Evolutionary conservation across 2,113 vertebrate genomes (phyloP).

Genomic region (Cynocephalus volans): DNA sequence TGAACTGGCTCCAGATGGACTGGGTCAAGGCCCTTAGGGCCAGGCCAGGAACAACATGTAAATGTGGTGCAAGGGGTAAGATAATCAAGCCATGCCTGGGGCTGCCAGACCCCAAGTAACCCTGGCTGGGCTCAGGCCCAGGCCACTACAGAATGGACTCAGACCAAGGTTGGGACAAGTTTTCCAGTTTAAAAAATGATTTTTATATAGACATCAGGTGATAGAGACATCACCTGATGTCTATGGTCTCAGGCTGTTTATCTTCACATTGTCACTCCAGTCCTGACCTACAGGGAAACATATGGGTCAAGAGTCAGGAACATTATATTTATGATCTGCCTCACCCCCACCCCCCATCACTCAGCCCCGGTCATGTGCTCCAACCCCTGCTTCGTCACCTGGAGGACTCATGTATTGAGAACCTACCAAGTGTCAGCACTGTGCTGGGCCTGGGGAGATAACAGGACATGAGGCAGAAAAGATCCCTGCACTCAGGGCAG

Average conservation of each 20-base stretch:
- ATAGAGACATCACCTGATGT: not conserved
- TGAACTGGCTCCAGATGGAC: not conserved
- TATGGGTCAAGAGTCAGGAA: not conserved
- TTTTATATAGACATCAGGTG: not conserved
- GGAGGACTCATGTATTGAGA: not conserved
- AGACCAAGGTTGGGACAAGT: not conserved
- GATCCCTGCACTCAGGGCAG: not conserved
- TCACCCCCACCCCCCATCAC: too few relatives aligned
- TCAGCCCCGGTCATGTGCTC: not conserved
- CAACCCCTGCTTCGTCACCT: not conserved
- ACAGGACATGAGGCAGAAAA: not conserved
- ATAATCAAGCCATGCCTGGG: not conserved
- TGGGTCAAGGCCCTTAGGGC: not conserved
- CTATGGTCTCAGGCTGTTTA: not conserved
- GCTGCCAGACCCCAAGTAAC: not conserved
- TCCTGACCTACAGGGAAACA: not conserved
- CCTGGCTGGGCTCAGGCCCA: not conserved
- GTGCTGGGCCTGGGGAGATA: not conserved
- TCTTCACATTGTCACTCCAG: not conserved
- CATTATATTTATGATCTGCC: not conserved
- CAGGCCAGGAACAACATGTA: not conserved
- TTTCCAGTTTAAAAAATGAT: conserved; percentile 45
- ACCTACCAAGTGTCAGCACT: not conserved
- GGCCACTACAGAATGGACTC: not conserved
- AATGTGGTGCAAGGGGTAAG: not conserved